A percentile compares a stretch with the other conserved stretches of the same genome.
These are phyloP conservation scores for Ceratosolen fusciceps DNA, from an alignment of 1,140 invertebrate species.

Conservation along the genomic window DNA sequence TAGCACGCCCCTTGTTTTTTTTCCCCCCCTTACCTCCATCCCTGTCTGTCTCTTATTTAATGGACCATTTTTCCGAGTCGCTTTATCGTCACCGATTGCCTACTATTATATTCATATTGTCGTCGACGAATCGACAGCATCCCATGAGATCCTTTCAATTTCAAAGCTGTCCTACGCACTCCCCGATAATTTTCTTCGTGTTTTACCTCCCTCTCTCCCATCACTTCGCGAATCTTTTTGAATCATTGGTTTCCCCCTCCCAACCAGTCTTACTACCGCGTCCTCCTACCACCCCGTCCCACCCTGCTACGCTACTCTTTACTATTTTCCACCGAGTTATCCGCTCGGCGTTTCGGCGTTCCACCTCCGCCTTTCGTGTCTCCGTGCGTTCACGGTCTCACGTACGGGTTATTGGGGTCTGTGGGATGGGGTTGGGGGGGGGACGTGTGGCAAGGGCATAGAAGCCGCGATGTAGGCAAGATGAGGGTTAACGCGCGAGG, in stretches of 20 bases:
- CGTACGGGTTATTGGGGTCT: too few species aligned
- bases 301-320: slow-evolving; percentile 19
- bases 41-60: too few species aligned
- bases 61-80: neutral
- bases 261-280: neutral
- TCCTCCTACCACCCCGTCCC: neutral
- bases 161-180: neutral
- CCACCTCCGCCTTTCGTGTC: neutral
- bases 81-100: neutral
- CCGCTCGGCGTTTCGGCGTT: neutral
- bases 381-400: neutral
- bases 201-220: neutral
- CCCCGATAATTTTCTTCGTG: neutral
- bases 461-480: slow-evolving; percentile 3
- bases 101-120: neutral
- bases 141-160: neutral
- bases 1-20: neutral
- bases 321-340: slow-evolving; percentile 33
- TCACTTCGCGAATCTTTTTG: neutral
- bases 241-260: slow-evolving; percentile 11
- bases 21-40: too few species aligned
- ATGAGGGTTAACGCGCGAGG: slow-evolving; percentile 48
- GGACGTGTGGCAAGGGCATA: neutral
- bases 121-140: neutral
- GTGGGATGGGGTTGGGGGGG: too few species aligned